phyloP scores from a whole-genome alignment of 2,888 invertebrate genomes.

The Orthonychiurus folsomi region DNA sequence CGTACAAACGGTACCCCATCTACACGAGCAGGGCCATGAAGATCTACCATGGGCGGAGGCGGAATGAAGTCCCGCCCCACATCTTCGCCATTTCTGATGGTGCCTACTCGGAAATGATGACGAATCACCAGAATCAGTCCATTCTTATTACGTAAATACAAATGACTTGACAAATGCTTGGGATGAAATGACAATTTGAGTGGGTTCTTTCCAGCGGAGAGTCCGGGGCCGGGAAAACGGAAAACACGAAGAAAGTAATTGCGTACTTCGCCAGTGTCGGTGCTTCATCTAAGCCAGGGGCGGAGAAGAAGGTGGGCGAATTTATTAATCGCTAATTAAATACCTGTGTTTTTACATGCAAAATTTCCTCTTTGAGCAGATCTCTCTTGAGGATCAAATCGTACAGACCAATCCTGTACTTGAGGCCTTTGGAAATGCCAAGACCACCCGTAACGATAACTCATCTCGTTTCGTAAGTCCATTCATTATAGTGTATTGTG shows the following conservation, averaged over 20 bases:
- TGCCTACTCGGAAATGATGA: slow-evolving; percentile 49
- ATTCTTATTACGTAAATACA: slow-evolving; percentile 89
- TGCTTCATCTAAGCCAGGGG: slow-evolving; percentile 65
- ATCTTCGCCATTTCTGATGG: slow-evolving; percentile 99
- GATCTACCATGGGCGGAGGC: slow-evolving; percentile 97
- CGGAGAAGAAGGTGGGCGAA: slow-evolving; percentile 46
- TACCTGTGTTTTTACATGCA: neutral
- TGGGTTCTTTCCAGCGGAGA: slow-evolving; percentile 60
- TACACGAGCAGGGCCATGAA: slow-evolving; percentile 93
- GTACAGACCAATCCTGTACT: slow-evolving; percentile 99
- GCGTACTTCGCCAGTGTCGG: slow-evolving; percentile 98
- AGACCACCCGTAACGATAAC: slow-evolving; percentile 99
- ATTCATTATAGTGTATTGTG: too few relatives aligned
- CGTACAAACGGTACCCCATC: slow-evolving; percentile 98
- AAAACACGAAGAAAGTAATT: slow-evolving; percentile 99
- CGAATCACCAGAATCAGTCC: slow-evolving; percentile 95
- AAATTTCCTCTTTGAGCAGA: slow-evolving; percentile 6
- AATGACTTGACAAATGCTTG: slow-evolving; percentile 43
- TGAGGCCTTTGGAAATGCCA: slow-evolving; percentile 99
- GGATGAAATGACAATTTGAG: neutral
- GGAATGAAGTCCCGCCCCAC: slow-evolving; percentile 99
- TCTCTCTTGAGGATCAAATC: slow-evolving; percentile 81
- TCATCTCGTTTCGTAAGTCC: slow-evolving; percentile 99
- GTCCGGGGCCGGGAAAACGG: slow-evolving; percentile 99
- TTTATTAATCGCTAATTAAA: too few relatives aligned